These are phyloP conservation scores for Pluvialis apricaria DNA, from an alignment of 2,113 vertebrate genomes.

Conservation along the genomic window DNA sequence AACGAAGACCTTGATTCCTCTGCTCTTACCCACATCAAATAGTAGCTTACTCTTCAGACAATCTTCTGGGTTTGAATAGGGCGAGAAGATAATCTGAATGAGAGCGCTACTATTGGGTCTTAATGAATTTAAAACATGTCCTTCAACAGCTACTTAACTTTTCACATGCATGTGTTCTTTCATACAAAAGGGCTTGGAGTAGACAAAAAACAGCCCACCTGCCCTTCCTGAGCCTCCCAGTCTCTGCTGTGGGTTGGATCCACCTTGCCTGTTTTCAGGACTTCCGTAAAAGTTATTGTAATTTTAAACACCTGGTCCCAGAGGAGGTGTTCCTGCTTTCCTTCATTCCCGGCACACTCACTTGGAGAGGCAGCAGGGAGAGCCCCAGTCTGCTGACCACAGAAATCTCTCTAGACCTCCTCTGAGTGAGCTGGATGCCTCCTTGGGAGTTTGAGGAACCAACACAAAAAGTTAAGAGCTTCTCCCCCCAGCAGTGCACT, in stretches of 20 bases:
- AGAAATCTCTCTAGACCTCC: not conserved
- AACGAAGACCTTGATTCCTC: not conserved
- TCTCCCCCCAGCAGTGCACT: not conserved
- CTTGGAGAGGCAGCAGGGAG: not conserved
- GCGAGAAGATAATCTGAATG: not conserved
- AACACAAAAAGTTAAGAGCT: not conserved
- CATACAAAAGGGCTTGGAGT: not conserved
- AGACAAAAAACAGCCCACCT: not conserved
- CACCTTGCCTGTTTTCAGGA: not conserved
- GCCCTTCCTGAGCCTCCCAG: not conserved
- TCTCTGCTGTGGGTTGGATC: not conserved
- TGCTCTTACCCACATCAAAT: not conserved
- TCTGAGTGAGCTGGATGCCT: not conserved
- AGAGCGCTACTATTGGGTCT: not conserved
- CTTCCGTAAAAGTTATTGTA: not conserved
- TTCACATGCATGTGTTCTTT: not conserved
- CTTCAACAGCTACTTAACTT: not conserved
- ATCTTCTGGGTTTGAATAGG: not conserved
- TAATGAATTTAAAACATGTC: not conserved
- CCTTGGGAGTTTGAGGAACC: not conserved
- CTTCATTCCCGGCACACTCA: accelerated
- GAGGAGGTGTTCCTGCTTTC: not conserved
- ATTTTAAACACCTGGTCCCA: not conserved
- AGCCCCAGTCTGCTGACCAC: not conserved
- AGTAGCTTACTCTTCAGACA: not conserved